Evolutionary conservation across 2,888 invertebrate genomes (phyloP).

Genomic region (Neelides folsomi): DNA sequence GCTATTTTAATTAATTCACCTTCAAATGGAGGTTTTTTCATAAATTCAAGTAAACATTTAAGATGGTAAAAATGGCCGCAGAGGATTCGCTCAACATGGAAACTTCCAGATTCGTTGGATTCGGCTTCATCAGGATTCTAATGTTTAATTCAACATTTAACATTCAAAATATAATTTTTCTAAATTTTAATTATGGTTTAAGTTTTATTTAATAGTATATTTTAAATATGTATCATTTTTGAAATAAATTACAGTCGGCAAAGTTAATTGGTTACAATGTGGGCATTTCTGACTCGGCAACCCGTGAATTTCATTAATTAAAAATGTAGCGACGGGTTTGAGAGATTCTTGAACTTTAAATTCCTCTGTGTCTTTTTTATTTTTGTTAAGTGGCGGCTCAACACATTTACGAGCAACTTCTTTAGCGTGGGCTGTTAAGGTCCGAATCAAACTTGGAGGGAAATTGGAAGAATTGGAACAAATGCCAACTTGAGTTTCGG

Average conservation of each 20-base stretch:
- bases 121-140: slow-evolving; percentile 40
- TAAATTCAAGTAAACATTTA: slow-evolving; percentile 51
- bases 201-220: too few species aligned
- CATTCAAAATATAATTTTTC: slow-evolving; percentile 14
- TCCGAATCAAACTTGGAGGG: slow-evolving; percentile 48
- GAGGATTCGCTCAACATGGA: slow-evolving; percentile 54
- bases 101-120: slow-evolving; percentile 46
- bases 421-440: slow-evolving; percentile 50
- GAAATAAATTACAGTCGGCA: slow-evolving; percentile 44
- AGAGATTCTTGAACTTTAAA: slow-evolving; percentile 53
- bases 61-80: slow-evolving; percentile 61
- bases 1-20: slow-evolving; percentile 38
- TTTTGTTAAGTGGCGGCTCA: slow-evolving; percentile 50
- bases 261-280: slow-evolving; percentile 47
- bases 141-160: too few species aligned
- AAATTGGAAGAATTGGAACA: slow-evolving; percentile 45
- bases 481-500: slow-evolving; percentile 44
- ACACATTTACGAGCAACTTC: slow-evolving; percentile 57
- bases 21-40: slow-evolving; percentile 59
- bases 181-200: too few species aligned
- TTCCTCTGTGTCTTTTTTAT: slow-evolving; percentile 40
- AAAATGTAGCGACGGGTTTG: slow-evolving; percentile 46
- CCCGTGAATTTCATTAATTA: slow-evolving; percentile 49
- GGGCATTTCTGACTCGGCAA: slow-evolving; percentile 52
- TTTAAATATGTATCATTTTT: too few species aligned